phyloP scores from a whole-genome alignment of 30 jellyfish, hydroid and myxozoan species.

The Hydractinia symbiolongicarpus region DNA sequence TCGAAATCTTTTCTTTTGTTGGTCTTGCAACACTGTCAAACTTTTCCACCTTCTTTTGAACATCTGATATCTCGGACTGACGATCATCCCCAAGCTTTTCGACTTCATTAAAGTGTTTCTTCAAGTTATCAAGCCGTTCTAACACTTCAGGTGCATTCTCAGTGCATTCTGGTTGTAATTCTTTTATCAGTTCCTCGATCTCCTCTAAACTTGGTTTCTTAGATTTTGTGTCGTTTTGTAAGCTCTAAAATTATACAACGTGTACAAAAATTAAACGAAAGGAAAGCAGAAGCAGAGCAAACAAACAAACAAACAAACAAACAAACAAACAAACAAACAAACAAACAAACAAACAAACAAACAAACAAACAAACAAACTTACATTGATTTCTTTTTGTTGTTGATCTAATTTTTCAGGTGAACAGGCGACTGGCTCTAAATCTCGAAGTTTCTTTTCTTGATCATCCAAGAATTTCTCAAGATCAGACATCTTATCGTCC shows the following conservation, averaged over 20 bases:
- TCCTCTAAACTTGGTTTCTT: conserved; percentile 39
- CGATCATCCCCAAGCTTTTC: conserved; percentile 42
- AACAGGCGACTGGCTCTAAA: conserved; percentile 75
- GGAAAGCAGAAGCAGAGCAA: too few species aligned
- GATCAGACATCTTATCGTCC: conserved; percentile 53
- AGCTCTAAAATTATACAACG: conserved; percentile 32
- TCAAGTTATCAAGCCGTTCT: conserved; percentile 40
- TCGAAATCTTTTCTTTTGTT: conserved; percentile 51
- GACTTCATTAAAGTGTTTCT: conserved; percentile 56
- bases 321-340: neutral
- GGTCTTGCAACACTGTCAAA: conserved; percentile 61
- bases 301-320: neutral
- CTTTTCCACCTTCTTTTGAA: conserved; percentile 64
- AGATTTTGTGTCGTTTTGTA: conserved; percentile 66
- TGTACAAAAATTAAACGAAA: neutral
- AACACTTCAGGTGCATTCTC: conserved; percentile 62
- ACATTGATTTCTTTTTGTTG: conserved; percentile 90
- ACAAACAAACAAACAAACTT: conserved; percentile 16
- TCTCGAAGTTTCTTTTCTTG: conserved; percentile 49
- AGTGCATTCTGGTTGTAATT: conserved; percentile 54
- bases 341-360: neutral
- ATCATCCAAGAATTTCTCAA: conserved; percentile 56
- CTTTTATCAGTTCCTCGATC: conserved; percentile 49
- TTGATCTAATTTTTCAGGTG: conserved; percentile 49
- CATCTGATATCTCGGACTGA: conserved; percentile 52